phyloP scores from a whole-genome alignment of 2,888 invertebrate genomes.

The Nemotelus pantherinus region DNA sequence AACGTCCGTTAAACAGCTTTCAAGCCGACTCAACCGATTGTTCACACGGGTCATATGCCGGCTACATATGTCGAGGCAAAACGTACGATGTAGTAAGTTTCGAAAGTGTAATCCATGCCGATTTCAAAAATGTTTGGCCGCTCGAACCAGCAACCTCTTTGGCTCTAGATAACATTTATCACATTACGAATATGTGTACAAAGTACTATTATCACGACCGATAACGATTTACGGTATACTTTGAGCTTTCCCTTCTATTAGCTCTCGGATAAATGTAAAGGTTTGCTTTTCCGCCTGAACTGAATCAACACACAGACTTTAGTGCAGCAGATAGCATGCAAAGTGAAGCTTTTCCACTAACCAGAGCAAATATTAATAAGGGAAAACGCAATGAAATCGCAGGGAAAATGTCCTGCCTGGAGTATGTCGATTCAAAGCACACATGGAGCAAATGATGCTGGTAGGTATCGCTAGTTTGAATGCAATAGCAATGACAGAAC shows the following conservation, averaged over 20 bases:
- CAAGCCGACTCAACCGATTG: too few relatives aligned
- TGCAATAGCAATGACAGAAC: too few relatives aligned
- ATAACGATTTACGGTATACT: slow-evolving; percentile 26
- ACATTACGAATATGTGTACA: background rate
- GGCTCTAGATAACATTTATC: slow-evolving; percentile 30
- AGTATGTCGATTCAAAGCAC: background rate
- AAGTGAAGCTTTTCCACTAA: slow-evolving; percentile 21
- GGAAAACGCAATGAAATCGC: slow-evolving; percentile 16
- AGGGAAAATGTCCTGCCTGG: background rate
- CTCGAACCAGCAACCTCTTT: too few relatives aligned
- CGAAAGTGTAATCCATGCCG: too few relatives aligned
- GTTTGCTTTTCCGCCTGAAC: slow-evolving; percentile 30
- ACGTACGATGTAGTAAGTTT: too few relatives aligned
- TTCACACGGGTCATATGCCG: too few relatives aligned
- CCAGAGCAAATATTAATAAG: slow-evolving; percentile 37
- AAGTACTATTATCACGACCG: background rate
- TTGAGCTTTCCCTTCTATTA: background rate
- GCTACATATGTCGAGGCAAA: too few relatives aligned
- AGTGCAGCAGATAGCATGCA: slow-evolving; percentile 25
- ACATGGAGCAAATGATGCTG: too few relatives aligned
- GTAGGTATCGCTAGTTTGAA: too few relatives aligned
- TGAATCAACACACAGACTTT: slow-evolving; percentile 15
- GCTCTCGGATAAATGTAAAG: slow-evolving; percentile 13
- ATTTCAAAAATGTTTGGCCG: too few relatives aligned
- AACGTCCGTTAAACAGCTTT: too few relatives aligned